These are phyloP conservation scores for Brachionus sp. DNA, from an alignment of 1,140 invertebrate genomes.

Conservation along the genomic window DNA sequence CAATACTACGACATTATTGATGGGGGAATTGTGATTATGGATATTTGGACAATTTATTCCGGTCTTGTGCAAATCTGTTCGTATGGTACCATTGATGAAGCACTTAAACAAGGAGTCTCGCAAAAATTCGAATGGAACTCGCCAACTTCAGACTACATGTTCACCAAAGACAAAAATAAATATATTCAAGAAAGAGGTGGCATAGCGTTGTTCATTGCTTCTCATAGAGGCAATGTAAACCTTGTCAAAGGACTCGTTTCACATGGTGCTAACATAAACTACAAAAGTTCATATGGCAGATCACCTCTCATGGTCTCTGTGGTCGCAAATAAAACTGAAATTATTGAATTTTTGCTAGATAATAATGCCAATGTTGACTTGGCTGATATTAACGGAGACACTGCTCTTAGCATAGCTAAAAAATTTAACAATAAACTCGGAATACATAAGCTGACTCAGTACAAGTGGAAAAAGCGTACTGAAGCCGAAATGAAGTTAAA, in stretches of 20 bases:
- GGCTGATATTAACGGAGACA: conserved; percentile 17
- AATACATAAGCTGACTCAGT: conserved; percentile 31
- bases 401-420: conserved; percentile 38
- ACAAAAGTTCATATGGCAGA: conserved; percentile 25
- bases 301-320: conserved; percentile 36
- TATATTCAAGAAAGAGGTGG: conserved; percentile 42
- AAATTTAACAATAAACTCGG: conserved; percentile 44
- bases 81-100: conserved; percentile 14
- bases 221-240: conserved; percentile 32
- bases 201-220: conserved; percentile 28
- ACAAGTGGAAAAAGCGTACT: conserved; percentile 40
- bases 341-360: conserved; percentile 27
- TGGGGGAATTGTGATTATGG: conserved; percentile 16
- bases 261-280: conserved; percentile 33
- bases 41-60: conserved; percentile 29
- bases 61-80: not conserved
- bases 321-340: conserved; percentile 30
- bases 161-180: conserved; percentile 7
- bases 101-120: conserved; percentile 19
- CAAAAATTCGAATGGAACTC: conserved; percentile 22
- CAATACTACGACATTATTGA: conserved; percentile 44
- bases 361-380: conserved; percentile 38
- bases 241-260: not conserved
- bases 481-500: conserved; percentile 34
- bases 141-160: conserved; percentile 45